Conservation (phyloP, 2,113 vertebrate genomes). For the Caracal caracal region DNA sequence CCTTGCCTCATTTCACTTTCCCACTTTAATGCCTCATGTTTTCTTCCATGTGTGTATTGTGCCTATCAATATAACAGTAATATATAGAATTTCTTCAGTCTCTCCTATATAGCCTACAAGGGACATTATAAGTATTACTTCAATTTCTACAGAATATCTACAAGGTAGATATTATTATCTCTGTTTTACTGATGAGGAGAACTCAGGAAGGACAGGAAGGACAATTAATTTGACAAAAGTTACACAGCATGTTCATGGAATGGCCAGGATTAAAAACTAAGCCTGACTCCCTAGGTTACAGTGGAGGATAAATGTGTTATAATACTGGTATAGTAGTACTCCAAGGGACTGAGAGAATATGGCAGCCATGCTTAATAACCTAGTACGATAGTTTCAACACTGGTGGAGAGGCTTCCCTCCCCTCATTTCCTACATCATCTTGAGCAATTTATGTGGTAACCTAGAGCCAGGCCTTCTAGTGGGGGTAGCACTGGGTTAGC, state of each 20-base stretch:
- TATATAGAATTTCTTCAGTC: neutral
- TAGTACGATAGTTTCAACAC: neutral
- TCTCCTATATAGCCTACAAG: neutral
- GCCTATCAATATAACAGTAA: neutral
- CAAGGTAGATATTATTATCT: neutral
- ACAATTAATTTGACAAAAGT: neutral
- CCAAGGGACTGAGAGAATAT: neutral
- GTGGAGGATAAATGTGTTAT: neutral
- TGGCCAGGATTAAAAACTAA: neutral
- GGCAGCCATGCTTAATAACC: neutral
- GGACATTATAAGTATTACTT: neutral
- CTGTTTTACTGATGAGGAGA: neutral
- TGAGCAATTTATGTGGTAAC: neutral
- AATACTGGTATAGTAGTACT: neutral
- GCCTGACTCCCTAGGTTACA: neutral
- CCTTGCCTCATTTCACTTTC: neutral
- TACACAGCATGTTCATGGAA: neutral
- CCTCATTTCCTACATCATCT: neutral
- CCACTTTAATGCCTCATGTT: neutral
- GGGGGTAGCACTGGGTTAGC: neutral
- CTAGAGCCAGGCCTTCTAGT: neutral
- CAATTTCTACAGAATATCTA: neutral
- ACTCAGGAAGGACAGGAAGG: neutral
- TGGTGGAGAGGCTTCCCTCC: neutral
- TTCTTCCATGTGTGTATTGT: neutral